These are phyloP conservation scores for Microlaimidae sp. DNA, from an alignment of 2,888 invertebrate genomes.

Conservation along the genomic window DNA sequence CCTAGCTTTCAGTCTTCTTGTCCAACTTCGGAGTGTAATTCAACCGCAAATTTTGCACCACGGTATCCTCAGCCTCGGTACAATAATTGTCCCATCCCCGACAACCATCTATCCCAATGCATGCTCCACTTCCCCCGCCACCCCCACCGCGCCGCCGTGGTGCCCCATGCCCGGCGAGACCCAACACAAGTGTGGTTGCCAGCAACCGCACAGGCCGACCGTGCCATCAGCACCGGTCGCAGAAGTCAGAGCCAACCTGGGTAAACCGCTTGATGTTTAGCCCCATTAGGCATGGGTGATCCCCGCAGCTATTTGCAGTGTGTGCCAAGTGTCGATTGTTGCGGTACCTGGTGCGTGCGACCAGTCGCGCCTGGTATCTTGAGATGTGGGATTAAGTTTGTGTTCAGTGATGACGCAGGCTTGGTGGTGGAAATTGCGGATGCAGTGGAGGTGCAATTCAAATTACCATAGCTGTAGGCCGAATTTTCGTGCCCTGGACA, in stretches of 20 bases:
- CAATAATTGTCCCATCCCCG: no score
- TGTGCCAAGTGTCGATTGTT: slow-evolving; percentile 32
- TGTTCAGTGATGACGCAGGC: no score
- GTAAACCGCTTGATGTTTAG: slow-evolving; percentile 32
- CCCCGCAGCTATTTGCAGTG: slow-evolving; percentile 1
- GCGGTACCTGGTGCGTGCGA: slow-evolving; percentile 31
- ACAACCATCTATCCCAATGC: no score
- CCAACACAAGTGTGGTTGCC: not conserved
- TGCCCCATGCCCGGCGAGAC: not conserved
- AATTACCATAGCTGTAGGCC: no score
- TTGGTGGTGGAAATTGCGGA: no score
- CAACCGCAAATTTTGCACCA: no score
- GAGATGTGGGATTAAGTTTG: slow-evolving; percentile 28
- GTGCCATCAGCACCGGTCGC: not conserved
- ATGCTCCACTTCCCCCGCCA: not conserved
- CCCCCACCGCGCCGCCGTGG: not conserved
- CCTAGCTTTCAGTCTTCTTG: no score
- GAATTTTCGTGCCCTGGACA: no score
- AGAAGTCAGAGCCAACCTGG: not conserved
- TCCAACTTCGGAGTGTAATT: no score
- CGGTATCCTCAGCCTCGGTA: no score
- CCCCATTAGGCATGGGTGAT: slow-evolving; percentile 29
- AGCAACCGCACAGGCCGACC: not conserved
- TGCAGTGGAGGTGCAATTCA: no score
- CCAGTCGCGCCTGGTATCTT: slow-evolving; percentile 35